Evolutionary conservation across 2,797 vertebrate species (phyloP).

Genomic region (Lutjanus argentimaculatus): DNA sequence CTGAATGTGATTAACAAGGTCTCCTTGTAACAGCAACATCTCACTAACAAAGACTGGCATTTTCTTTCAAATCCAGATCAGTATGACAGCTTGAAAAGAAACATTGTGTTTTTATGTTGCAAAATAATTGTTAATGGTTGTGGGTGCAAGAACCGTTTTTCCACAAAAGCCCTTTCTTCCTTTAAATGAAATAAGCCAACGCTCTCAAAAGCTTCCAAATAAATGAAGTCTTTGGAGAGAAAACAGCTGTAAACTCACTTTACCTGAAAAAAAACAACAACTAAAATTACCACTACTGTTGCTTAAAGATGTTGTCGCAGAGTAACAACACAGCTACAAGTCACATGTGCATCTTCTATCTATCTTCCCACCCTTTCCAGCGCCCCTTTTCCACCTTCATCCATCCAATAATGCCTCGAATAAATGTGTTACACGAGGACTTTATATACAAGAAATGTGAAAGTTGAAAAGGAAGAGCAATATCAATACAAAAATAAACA

Average conservation of each 20-base stretch:
- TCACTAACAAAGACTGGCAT: background rate
- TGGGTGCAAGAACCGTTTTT: background rate
- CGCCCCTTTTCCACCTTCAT: too few species aligned
- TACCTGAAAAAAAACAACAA: background rate
- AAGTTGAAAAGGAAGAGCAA: too few species aligned
- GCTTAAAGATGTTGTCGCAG: too few species aligned
- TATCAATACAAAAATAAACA: too few species aligned
- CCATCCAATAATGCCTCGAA: too few species aligned
- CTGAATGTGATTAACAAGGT: too few species aligned
- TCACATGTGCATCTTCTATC: too few species aligned
- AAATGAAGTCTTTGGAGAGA: background rate
- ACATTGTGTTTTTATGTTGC: background rate
- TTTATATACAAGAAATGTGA: background rate
- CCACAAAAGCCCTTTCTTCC: too few species aligned
- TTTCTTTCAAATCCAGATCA: background rate
- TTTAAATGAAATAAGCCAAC: background rate
- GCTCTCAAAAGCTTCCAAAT: background rate
- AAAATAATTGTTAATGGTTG: background rate
- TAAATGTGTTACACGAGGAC: too few species aligned
- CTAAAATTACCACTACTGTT: background rate
- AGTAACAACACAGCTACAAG: background rate
- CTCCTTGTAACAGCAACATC: too few species aligned
- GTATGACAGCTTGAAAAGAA: background rate
- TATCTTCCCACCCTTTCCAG: too few species aligned
- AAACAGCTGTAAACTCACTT: background rate